Percentiles rank a stretch among this genome's conserved stretches.
These are phyloP conservation scores for Odontesthes bonariensis DNA, from an alignment of 2,113 vertebrate genomes.

Conservation along the genomic window DNA sequence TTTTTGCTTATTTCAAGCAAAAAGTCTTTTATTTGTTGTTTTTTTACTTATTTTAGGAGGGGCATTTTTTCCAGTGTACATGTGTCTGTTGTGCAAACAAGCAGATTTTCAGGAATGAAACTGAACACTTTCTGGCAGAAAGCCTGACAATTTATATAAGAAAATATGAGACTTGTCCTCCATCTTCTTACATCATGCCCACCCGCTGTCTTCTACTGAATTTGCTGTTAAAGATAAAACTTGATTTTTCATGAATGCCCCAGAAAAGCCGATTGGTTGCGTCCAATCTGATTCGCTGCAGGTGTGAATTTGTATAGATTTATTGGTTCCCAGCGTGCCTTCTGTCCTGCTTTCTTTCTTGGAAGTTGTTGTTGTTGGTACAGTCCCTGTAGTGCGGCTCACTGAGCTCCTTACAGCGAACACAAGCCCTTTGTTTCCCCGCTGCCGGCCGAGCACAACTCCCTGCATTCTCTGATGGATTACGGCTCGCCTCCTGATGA, in stretches of 20 bases:
- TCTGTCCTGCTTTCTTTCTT: slow-evolving; percentile 18
- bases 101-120: no score
- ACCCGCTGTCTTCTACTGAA: not conserved
- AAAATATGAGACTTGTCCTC: no score
- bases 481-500: slow-evolving; percentile 12
- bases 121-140: no score
- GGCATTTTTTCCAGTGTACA: no score
- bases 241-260: no score
- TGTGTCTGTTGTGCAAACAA: no score
- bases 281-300: not conserved
- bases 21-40: no score
- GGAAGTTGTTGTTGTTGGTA: slow-evolving; percentile 27
- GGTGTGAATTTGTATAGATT: not conserved
- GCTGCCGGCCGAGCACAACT: not conserved
- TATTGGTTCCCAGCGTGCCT: not conserved
- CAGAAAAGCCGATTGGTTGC: not conserved
- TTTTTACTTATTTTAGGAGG: no score
- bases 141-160: no score
- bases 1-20: no score
- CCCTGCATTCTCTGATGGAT: slow-evolving; percentile 38
- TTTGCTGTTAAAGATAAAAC: not conserved
- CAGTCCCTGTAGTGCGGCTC: not conserved
- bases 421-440: slow-evolving; percentile 49
- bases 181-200: no score
- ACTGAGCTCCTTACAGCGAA: slow-evolving; percentile 57